Base-by-base conservation (phyloP, 2,113 vertebrate species). In the Amblyornis subalaris region DNA sequence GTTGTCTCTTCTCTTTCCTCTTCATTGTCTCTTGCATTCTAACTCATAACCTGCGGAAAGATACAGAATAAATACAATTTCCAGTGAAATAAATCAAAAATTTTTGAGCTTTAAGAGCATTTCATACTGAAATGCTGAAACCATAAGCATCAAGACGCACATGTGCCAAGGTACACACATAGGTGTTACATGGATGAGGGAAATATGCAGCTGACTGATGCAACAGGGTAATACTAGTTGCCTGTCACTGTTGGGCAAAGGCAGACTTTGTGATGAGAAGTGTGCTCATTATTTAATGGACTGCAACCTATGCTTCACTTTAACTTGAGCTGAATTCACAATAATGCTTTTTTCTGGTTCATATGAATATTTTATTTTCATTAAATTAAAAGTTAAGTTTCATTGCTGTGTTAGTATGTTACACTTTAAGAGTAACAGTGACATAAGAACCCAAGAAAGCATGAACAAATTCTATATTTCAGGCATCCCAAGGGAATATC, bases 141-240 rank as follows among this genome's bases (percentile, higher is more conserved):
- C 14, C 1, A 2, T 35, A 26, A 53, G 48, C 44, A 78, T 47
- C 10, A 51, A 24, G 31, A 70, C 65, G 12, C 35, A 67, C 11
- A 8, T 36, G 18, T 64, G 44, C 21, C 1, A 2, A 33, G 29
- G 14, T 21, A 12, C 1, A 1, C 15, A 6, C 3, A 10, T 23
- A 57, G 33, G 3, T 25, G 5, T 58, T 78, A 38, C 2, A 10
- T 2, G 15, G 33, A 22, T n/a, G 14, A 82, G 19, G 57, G 29
- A 78, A 90, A 51, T 55, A 42, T 0, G 7, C 19, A 67, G 35
- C 35, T 48, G 15, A 28, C 9, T 62, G 42, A 31, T 45, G 47
- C 3, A 61, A n/a, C 1, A 1, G 14, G 3, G 4, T 31, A 55
- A 31, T 9, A 24, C 35, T 64, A 61, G 19, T 33, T 38, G 25